Evolutionary conservation across 1,140 invertebrate genomes (phyloP), one percentile per base, ranked within the genome.

Genomic region (Panagrolaimus sp.): DNA sequence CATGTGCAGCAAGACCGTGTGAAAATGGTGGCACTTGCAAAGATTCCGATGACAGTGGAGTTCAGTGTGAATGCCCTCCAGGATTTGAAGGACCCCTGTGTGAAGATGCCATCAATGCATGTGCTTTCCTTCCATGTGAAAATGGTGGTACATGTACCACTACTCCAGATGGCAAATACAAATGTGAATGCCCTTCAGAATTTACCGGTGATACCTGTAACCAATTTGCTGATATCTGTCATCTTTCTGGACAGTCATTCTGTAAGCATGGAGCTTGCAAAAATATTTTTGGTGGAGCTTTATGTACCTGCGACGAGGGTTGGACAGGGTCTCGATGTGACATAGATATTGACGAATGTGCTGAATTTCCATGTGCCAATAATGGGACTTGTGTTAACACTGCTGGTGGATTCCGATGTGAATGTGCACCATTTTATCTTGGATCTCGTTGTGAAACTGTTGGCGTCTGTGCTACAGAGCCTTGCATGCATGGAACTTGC

Each of bases 401-500:
- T 45, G 13, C 27, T 23, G 75, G 71, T 14, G 48, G 48, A 14
- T 79, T 68, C 46, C 43, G 25, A 9, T 80, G 78, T 66, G 51
- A 74, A 27, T 80, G 78, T 45, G 72, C 67, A 9, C 66, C 76
- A 20, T 76, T 69, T 42, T 78, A 77, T 68, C 51, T 73, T 1
- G 78, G 78, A 45, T 44, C 71, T 38, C 67, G 71, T 20, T 81
- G 79, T 57, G 79, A 81, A 57, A 63, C 78, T 11, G 73, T 64
- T 1, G 78, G 78, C 27, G 66, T 67, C 11, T 81, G 80, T 67
- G 64, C 79, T 13, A 66, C 42, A 23, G 45, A 65, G 9, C 77
- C 81, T 0, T 81, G 79, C 61, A 11, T 70, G 1, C 71, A 81
- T 47, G 72, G 71, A n/a, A 75, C 63, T n/a, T 81, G 79, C 57